Conservation (phyloP, 2,797 vertebrate species). For the Danionella dracula region DNA sequence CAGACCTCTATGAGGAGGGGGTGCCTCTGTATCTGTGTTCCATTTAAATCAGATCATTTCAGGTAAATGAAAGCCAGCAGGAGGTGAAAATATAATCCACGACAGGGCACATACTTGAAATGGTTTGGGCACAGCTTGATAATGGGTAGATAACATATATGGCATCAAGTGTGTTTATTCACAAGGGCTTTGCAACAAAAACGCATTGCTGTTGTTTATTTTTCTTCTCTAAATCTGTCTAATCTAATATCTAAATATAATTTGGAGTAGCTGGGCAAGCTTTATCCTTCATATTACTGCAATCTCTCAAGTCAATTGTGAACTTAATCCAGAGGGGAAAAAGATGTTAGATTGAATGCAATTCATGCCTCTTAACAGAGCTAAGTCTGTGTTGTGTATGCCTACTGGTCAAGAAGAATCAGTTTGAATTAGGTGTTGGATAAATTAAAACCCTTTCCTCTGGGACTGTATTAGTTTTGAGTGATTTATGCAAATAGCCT, state of each 20-base stretch:
- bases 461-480: neutral
- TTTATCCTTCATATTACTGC: conserved; percentile 63
- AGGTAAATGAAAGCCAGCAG: conserved; percentile 24
- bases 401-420: neutral
- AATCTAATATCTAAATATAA: conserved; percentile 62
- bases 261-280: conserved; percentile 53
- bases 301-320: conserved; percentile 52
- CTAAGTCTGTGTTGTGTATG: neutral
- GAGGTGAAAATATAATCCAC: neutral
- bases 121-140: conserved; percentile 8
- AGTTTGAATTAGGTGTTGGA: neutral
- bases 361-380: conserved; percentile 16
- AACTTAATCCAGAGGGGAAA: conserved; percentile 46
- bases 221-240: conserved; percentile 59
- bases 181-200: conserved; percentile 37
- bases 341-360: conserved; percentile 50
- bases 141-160: conserved; percentile 18
- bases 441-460: neutral
- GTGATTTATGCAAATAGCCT: conserved; percentile 8
- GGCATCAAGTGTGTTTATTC: conserved; percentile 44
- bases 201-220: conserved; percentile 58
- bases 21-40: conserved; percentile 27
- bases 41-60: neutral
- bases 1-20: conserved; percentile 5
- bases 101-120: conserved; percentile 2